Evolutionary conservation across 2,888 invertebrate genomes (phyloP).

Genomic region (Lasioglossum calceatum): DNA sequence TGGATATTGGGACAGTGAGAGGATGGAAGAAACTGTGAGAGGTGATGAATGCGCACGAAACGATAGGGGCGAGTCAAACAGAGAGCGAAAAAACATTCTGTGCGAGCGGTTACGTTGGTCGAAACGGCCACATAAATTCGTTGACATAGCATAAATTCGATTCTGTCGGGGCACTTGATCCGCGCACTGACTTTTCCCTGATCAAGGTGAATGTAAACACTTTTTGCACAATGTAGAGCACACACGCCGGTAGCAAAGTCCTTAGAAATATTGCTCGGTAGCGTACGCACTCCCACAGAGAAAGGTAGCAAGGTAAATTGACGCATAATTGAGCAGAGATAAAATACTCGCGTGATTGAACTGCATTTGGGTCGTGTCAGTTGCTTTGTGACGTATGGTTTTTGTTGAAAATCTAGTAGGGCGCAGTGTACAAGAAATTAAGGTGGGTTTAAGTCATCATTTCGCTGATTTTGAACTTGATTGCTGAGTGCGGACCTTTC

Average conservation of each 20-base stretch:
- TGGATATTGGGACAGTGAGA: constrained; percentile 51
- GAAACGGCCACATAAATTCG: constrained; percentile 45
- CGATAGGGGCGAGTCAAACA: constrained; percentile 14
- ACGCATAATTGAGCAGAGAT: background rate
- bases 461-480: background rate
- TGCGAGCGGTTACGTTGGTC: constrained; percentile 5
- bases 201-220: constrained; percentile 33
- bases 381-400: background rate
- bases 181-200: constrained; percentile 35
- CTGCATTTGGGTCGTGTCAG: background rate
- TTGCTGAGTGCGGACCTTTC: too few relatives aligned
- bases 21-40: constrained; percentile 52
- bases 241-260: background rate
- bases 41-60: constrained; percentile 52
- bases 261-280: constrained; percentile 8
- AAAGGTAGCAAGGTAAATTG: background rate
- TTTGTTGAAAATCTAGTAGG: background rate
- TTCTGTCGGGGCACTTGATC: constrained; percentile 26
- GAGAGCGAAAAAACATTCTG: constrained; percentile 16
- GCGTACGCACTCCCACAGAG: background rate
- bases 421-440: background rate
- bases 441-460: background rate
- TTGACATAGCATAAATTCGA: background rate
- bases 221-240: constrained; percentile 18
- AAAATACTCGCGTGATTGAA: background rate